Percentiles rank a stretch among this genome's conserved stretches.
These are phyloP conservation scores for Eristalinus aeneus DNA, from an alignment of 2,888 invertebrate genomes.

Conservation along the genomic window DNA sequence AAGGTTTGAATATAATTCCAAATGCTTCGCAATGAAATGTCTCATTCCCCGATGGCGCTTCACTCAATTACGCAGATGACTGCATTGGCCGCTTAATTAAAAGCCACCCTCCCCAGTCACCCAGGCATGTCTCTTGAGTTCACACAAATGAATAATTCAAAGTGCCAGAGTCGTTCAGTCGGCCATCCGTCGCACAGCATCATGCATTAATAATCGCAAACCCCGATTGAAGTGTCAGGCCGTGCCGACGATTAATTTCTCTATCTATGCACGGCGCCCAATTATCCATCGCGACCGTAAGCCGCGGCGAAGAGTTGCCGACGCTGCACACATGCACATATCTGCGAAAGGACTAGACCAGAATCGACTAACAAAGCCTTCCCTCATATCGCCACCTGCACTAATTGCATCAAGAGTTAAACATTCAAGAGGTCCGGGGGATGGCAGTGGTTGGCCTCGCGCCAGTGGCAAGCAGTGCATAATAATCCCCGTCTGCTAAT, in stretches of 20 bases:
- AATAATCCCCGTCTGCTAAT: constrained; percentile 23
- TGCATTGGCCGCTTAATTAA: too few species aligned
- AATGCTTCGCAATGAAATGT: too few species aligned
- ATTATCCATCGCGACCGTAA: not conserved
- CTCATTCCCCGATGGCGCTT: too few species aligned
- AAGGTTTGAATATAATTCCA: too few species aligned
- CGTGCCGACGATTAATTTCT: not conserved
- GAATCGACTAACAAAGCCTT: constrained; percentile 8
- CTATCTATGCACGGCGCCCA: not conserved
- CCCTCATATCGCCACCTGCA: constrained; percentile 50
- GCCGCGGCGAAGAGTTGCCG: not conserved
- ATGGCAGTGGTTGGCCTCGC: constrained; percentile 38
- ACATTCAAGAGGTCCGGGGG: constrained; percentile 55
- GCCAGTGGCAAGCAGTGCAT: constrained; percentile 36
- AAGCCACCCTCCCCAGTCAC: too few species aligned
- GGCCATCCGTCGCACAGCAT: not conserved
- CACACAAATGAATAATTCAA: not conserved
- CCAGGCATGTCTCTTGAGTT: not conserved
- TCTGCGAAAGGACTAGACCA: not conserved
- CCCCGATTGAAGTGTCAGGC: constrained; percentile 1
- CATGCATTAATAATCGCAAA: constrained; percentile 2
- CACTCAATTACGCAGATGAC: too few species aligned
- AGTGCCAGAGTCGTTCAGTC: not conserved
- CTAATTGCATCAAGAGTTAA: constrained; percentile 68
- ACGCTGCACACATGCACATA: not conserved